Evolutionary conservation across 2,113 vertebrate species (phyloP).

Genomic region (Actenoides hombroni): DNA sequence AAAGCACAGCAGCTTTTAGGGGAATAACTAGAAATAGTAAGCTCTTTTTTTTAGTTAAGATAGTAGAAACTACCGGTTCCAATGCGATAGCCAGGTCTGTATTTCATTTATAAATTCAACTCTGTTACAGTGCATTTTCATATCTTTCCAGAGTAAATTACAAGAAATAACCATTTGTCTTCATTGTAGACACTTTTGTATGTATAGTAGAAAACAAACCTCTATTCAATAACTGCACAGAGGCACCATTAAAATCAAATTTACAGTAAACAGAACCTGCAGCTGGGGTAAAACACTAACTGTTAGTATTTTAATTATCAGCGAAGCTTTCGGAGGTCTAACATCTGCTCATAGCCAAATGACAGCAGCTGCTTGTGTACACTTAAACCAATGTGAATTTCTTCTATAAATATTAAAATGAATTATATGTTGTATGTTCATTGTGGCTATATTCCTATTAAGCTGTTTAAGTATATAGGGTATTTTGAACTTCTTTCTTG

Average conservation of each 20-base stretch:
- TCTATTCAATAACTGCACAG: slow-evolving; percentile 73
- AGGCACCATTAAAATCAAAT: slow-evolving; percentile 81
- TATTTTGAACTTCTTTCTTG: slow-evolving; percentile 31
- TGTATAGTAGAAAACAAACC: slow-evolving; percentile 73
- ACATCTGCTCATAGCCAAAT: slow-evolving; percentile 80
- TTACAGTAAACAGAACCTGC: slow-evolving; percentile 83
- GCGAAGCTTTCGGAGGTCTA: slow-evolving; percentile 77
- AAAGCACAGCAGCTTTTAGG: slow-evolving; percentile 31
- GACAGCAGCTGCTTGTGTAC: slow-evolving; percentile 77
- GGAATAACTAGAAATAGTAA: background rate
- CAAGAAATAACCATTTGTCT: slow-evolving; percentile 70
- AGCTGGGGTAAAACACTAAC: slow-evolving; percentile 82
- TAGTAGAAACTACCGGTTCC: slow-evolving; percentile 11
- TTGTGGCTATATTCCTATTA: background rate
- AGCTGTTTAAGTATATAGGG: slow-evolving; percentile 27
- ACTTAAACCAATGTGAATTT: slow-evolving; percentile 69
- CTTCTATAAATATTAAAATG: slow-evolving; percentile 69
- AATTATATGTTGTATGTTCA: slow-evolving; percentile 28
- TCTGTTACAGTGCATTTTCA: slow-evolving; percentile 7
- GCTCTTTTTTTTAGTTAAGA: slow-evolving; percentile 47
- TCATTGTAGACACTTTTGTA: slow-evolving; percentile 71
- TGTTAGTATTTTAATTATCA: slow-evolving; percentile 85
- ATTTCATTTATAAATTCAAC: slow-evolving; percentile 54
- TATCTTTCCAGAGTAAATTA: slow-evolving; percentile 66
- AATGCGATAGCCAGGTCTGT: slow-evolving; percentile 22